phyloP scores from a whole-genome alignment of 1,140 invertebrate genomes.

The Aphelenchoides fujianensis region DNA sequence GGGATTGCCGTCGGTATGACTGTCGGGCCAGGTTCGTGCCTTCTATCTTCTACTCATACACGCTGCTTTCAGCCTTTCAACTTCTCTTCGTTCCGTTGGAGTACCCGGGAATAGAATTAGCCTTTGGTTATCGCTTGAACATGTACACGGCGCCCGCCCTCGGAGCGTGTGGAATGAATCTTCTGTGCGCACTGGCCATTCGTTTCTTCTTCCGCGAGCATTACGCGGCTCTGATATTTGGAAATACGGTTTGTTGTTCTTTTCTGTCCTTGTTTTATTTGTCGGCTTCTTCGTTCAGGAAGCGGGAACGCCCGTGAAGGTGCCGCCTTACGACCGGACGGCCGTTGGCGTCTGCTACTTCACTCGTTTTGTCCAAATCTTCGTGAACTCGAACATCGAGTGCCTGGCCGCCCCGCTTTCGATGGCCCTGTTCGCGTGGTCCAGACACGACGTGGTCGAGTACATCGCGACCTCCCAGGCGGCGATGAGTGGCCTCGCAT shows the following conservation, averaged over 20 bases:
- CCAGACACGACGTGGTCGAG: constrained; percentile 32
- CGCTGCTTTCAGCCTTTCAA: too few relatives aligned
- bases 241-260: not conserved
- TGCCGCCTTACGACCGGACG: constrained; percentile 25
- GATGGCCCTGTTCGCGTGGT: constrained; percentile 45
- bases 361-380: constrained; percentile 36
- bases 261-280: too few relatives aligned
- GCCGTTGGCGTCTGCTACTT: constrained; percentile 33
- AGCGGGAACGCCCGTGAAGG: not conserved
- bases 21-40: constrained; percentile 63
- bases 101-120: constrained; percentile 55
- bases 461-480: constrained; percentile 32
- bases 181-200: constrained; percentile 41
- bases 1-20: constrained; percentile 64
- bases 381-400: constrained; percentile 41
- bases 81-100: constrained; percentile 39
- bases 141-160: constrained; percentile 64
- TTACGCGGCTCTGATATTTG: constrained; percentile 32
- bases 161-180: constrained; percentile 49
- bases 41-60: too few relatives aligned
- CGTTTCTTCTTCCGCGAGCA: constrained; percentile 35
- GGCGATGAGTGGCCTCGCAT: constrained; percentile 27
- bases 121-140: constrained; percentile 58
- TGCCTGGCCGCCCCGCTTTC: constrained; percentile 29
- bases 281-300: too few relatives aligned